phyloP scores from a whole-genome alignment of 2,797 vertebrate species.

The Emydoidea blandingii region DNA sequence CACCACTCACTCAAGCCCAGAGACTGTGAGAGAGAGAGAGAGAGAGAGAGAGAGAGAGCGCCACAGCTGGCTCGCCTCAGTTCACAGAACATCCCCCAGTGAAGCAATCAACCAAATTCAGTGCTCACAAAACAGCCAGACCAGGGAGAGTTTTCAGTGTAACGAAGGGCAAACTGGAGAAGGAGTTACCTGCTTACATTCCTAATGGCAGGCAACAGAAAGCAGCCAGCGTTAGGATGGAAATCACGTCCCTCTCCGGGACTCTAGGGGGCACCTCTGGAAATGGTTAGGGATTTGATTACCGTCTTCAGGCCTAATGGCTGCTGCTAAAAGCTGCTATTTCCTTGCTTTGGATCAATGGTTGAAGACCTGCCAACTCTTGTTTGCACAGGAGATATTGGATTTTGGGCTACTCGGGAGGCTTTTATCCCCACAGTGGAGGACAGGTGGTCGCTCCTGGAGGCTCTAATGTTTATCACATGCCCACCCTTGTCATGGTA shows the following conservation, averaged over 20 bases:
- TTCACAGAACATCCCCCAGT: neutral
- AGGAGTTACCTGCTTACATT: neutral
- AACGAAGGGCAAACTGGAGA: neutral
- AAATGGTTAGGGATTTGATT: slow-evolving; percentile 73
- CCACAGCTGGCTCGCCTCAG: neutral
- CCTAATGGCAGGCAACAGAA: neutral
- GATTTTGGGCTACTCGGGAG: neutral
- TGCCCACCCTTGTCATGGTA: no score
- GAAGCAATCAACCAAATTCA: neutral
- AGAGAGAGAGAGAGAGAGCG: neutral
- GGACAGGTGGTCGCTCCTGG: neutral
- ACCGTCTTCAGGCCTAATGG: slow-evolving; percentile 73
- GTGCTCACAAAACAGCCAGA: neutral
- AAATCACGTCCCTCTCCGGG: slow-evolving; percentile 52
- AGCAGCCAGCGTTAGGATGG: slow-evolving; percentile 56
- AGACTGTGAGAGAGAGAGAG: neutral
- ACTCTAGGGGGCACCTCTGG: slow-evolving; percentile 72
- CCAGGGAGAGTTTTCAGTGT: neutral
- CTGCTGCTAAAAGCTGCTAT: slow-evolving; percentile 75
- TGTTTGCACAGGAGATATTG: slow-evolving; percentile 39
- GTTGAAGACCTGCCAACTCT: slow-evolving; percentile 54
- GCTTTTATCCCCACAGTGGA: neutral
- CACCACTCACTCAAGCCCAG: neutral
- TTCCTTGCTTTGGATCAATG: slow-evolving; percentile 68
- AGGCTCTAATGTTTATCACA: neutral